Percentiles rank a stretch among this genome's conserved stretches.
Evolutionary conservation across 92 coral and sea anemone species (phyloP).

Genomic region (Galaxea fascicularis): DNA sequence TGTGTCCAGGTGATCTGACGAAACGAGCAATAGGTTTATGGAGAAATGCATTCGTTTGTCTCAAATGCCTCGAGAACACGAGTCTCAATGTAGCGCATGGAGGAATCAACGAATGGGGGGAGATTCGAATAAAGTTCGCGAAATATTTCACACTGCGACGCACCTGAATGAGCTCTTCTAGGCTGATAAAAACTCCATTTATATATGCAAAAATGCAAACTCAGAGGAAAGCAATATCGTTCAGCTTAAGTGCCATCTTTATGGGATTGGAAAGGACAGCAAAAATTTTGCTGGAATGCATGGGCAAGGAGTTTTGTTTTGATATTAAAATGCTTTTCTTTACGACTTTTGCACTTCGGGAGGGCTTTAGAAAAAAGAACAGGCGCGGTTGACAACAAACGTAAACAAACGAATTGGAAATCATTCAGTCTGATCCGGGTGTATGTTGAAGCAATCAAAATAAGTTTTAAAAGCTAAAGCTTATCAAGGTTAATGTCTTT

Average conservation of each 20-base stretch:
- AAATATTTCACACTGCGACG: background rate
- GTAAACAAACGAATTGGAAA: slow-evolving; percentile 15
- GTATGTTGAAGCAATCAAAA: slow-evolving; percentile 1
- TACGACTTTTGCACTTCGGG: slow-evolving; percentile 8
- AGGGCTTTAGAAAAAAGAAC: slow-evolving; percentile 15
- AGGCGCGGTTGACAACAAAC: slow-evolving; percentile 9
- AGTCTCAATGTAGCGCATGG: background rate
- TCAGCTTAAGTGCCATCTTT: background rate
- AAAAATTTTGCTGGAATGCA: background rate
- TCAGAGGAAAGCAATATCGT: slow-evolving; percentile 18
- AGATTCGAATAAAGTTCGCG: background rate
- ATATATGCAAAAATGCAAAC: slow-evolving; percentile 24
- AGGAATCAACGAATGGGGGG: background rate
- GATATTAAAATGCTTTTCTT: background rate
- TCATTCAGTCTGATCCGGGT: slow-evolving; percentile 5
- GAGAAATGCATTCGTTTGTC: background rate
- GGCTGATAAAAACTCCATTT: background rate
- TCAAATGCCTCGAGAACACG: background rate
- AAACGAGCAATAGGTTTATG: too few relatives aligned
- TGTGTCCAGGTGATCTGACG: too few relatives aligned
- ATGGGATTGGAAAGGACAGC: background rate
- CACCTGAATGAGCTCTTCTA: background rate
- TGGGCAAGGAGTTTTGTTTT: background rate
- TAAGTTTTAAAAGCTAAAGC: background rate
- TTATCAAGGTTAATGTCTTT: background rate